These are phyloP conservation scores for Ferrisia virgata DNA, from an alignment of 2,888 invertebrate species.

Conservation along the genomic window DNA sequence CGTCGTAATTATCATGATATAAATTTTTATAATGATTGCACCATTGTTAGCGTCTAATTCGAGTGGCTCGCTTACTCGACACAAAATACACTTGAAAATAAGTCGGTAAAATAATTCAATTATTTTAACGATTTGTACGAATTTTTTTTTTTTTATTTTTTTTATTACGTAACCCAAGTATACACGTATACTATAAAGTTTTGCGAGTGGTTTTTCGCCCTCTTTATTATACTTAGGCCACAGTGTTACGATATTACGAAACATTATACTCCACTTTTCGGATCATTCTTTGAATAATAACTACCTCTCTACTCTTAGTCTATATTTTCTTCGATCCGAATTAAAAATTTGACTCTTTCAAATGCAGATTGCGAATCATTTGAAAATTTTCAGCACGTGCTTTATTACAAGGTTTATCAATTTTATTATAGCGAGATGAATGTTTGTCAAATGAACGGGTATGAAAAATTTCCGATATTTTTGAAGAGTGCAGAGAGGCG, in stretches of 20 bases:
- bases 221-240: not conserved
- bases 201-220: not conserved
- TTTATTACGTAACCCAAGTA: not conserved
- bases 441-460: no score
- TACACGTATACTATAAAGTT: no score
- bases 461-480: no score
- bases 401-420: not conserved
- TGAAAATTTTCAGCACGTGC: not conserved
- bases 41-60: not conserved
- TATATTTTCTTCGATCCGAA: not conserved
- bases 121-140: not conserved
- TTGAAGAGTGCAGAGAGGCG: no score
- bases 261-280: not conserved
- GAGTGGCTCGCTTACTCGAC: not conserved
- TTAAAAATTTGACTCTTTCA: not conserved
- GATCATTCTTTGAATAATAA: not conserved
- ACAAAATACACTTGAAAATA: not conserved
- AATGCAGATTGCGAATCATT: not conserved
- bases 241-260: not conserved
- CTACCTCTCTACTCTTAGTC: no score
- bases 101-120: not conserved
- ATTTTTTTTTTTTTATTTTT: not conserved
- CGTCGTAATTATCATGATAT: not conserved
- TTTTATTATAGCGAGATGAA: no score
- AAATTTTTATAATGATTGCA: not conserved